A percentile compares a stretch with the other conserved stretches of the same genome.
These are phyloP conservation scores for Bombus huntii DNA, from an alignment of 1,140 invertebrate species.

Conservation along the genomic window DNA sequence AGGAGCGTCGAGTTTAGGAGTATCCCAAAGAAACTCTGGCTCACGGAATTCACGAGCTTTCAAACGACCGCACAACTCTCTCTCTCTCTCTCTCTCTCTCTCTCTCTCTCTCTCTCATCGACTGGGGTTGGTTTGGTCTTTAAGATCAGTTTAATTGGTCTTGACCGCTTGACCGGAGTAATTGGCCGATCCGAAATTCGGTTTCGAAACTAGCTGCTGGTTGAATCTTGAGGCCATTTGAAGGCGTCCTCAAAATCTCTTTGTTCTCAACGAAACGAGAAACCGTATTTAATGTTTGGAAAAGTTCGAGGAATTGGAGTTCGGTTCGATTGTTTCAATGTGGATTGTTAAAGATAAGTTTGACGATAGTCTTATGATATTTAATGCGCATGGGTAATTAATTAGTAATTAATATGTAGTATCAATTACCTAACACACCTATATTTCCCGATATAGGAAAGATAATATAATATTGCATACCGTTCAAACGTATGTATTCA, in stretches of 20 bases:
- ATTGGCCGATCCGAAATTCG: constrained; percentile 57
- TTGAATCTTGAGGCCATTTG: constrained; percentile 51
- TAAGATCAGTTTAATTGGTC: constrained; percentile 63
- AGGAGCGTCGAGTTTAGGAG: constrained; percentile 2
- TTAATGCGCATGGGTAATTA: no score
- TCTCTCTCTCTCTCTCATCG: constrained; percentile 1
- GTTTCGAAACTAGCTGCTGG: constrained; percentile 8
- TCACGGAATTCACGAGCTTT: constrained; percentile 3
- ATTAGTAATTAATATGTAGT: no score
- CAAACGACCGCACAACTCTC: constrained; percentile 19
- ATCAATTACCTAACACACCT: no score
- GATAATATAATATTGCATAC: no score
- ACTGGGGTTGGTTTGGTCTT: constrained; percentile 10
- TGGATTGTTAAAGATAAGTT: neutral
- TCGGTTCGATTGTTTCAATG: constrained; percentile 18
- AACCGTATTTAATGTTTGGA: constrained; percentile 17
- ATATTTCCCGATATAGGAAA: no score
- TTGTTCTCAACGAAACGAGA: constrained; percentile 44
- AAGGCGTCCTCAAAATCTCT: constrained; percentile 39
- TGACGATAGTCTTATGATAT: neutral
- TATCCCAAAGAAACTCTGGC: constrained; percentile 38
- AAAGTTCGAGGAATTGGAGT: constrained; percentile 32
- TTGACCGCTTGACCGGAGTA: constrained; percentile 66
- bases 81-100: neutral
- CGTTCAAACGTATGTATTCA: no score